Base-by-base conservation (phyloP, 2,888 invertebrate species). In the Diachrysia chrysitis region DNA sequence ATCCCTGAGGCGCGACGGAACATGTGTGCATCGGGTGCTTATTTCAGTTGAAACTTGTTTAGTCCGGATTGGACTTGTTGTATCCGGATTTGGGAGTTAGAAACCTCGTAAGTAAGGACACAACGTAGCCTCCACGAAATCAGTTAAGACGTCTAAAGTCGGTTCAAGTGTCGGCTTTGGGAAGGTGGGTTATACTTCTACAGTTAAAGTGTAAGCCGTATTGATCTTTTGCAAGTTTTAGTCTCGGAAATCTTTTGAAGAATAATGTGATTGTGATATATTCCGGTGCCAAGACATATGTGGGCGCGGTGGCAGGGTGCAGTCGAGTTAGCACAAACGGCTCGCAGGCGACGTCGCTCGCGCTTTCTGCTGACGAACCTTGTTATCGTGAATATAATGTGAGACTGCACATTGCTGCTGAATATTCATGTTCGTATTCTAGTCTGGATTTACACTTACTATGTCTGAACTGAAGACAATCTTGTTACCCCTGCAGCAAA, bases 321-420 rank as follows among this genome's bases (percentile, higher is more conserved):
- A 84, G 85, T 84, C 83, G 87, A 87, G 88, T 86, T 90, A 85
- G 89, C 89, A 87, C 78, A 88, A 90, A 91, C 87, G 87, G 86
- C 81, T 84, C 73, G 83, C 82, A 84, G 71, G 70, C 75, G 71
- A 69, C 73, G 76, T 58, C 66, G 80, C 76, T 81, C 83, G 78
- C 83, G 78, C 83, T 83, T 91, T 93, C 83, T 87, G 93, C 95
- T 95, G 95, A 94, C 94, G 93, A 94, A 91, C 89, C 94, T 93
- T 93, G 93, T 95, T 95, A 94, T 90, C 90, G 84, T 86, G 85
- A 88, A 90, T 90, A 87, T 90, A 88, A 90, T 90, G 88, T 89
- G 87, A 83, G 84, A 87, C 85, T 89, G 89, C 90, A 90, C 79
- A 83, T 81, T 87, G 89, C 85, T 86, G 84, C 86, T 92, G 93